Evolutionary conservation across 2,888 invertebrate genomes (phyloP).

Genomic region (Phaedon cochleariae): DNA sequence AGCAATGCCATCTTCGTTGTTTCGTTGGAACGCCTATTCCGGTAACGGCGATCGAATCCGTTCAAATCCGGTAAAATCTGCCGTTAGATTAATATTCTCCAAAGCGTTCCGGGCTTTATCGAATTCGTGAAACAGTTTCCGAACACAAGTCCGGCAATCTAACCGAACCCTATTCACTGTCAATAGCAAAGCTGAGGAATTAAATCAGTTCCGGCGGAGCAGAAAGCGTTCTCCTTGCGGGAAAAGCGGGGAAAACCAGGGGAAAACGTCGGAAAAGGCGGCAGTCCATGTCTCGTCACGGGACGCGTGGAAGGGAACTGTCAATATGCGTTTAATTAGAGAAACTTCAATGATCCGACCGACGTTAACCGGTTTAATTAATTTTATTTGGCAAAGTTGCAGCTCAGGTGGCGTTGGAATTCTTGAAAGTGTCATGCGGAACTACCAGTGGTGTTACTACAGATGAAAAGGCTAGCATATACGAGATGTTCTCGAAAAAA

Average conservation of each 20-base stretch:
- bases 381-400: constrained; percentile 41
- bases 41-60: background rate
- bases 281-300: constrained; percentile 2
- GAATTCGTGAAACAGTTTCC: background rate
- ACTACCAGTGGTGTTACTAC: too few relatives aligned
- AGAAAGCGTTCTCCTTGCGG: constrained; percentile 8
- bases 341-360: constrained; percentile 46
- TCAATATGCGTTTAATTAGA: constrained; percentile 56
- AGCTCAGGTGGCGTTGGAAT: constrained; percentile 37
- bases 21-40: too few relatives aligned
- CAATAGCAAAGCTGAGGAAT: constrained; percentile 13
- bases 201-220: constrained; percentile 19
- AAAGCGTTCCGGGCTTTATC: background rate
- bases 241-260: constrained; percentile 12
- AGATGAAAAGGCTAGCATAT: too few relatives aligned
- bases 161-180: constrained; percentile 17
- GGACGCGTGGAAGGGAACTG: constrained; percentile 48
- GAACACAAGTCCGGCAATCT: constrained; percentile 1
- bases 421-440: constrained; percentile 17
- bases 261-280: background rate
- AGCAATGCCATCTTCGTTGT: too few relatives aligned
- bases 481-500: too few relatives aligned
- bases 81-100: background rate
- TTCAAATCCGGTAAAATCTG: background rate
- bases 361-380: constrained; percentile 45